Base-by-base conservation (phyloP, 2,888 invertebrate genomes). In the Drosophila anomalipes region DNA sequence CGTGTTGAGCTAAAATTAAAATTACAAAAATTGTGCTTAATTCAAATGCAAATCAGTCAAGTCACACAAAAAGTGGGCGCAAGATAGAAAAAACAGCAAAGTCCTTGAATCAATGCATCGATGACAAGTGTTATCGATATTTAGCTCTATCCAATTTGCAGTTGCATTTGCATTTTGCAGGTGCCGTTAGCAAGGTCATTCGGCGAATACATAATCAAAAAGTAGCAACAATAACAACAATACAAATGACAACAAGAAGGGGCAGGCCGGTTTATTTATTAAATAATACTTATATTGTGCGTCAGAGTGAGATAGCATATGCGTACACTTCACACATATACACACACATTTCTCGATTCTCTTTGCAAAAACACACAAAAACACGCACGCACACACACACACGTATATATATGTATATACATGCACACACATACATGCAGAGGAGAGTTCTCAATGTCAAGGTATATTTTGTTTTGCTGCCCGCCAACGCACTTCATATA, bases 401-500 rank as follows among this genome's bases (percentile, higher is more conserved):
- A 56, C 57, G 47, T 4, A 26, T 16, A 33, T 12, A 12, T 9
- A 32, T 9, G 2, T 22, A 22, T 26, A 26, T 7, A 22, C 14
- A 22, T 7, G 22, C 22, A 16, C 22, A 26, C 30, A 60, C 53
- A 65, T 22, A 49, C 33, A 35, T 19, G 37, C 53, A 41, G 54
- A 66, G 14, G 65, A 51, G 60, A 57, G 58, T 41, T 77, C 69
- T 90, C 90, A 90, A 88, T 88, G 87, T 88, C 87, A 88, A 88
- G 87, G 87, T 81, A 74, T 74, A 74, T 70, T 80, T 78, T 58
- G 72, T 72, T 72, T 74, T 72, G 61, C 12, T 61, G 64, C 57
- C 57, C 68, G 71, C 58, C 61, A 71, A 75, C 63, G 58, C 75
- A 58, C 33, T 49, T 75, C 28, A 22, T 33, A 52, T 32, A 44